phyloP scores from a whole-genome alignment of 1,140 invertebrate species.

The Metopolophium dirhodum region DNA sequence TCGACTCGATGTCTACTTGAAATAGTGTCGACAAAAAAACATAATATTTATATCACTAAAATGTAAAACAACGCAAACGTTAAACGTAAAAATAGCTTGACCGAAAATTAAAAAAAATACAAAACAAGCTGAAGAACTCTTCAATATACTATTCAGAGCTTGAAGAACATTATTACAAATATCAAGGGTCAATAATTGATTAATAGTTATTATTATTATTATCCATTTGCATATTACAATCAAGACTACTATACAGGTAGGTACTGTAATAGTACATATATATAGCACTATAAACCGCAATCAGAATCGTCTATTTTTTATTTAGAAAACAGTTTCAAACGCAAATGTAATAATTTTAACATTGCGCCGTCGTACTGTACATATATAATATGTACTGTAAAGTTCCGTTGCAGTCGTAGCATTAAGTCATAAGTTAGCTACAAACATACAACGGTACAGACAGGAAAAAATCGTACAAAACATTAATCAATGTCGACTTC shows the following conservation, averaged over 20 bases:
- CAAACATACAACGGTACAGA: not conserved
- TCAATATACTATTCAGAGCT: not conserved
- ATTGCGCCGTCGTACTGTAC: not conserved
- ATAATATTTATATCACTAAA: too few relatives aligned
- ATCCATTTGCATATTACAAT: not conserved
- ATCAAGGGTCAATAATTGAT: not conserved
- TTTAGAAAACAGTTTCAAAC: not conserved
- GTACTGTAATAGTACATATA: too few relatives aligned
- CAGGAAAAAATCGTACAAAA: not conserved
- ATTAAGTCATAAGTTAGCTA: not conserved
- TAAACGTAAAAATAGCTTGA: too few relatives aligned
- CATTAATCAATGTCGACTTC: constrained; percentile 25
- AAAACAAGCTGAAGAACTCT: not conserved
- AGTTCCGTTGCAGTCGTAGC: not conserved
- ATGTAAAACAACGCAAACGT: too few relatives aligned
- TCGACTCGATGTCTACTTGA: too few relatives aligned
- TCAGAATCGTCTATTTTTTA: not conserved
- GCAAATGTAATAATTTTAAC: not conserved
- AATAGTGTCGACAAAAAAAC: too few relatives aligned
- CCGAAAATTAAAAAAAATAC: too few relatives aligned
- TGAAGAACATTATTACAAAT: not conserved
- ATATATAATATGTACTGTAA: not conserved
- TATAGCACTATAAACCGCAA: too few relatives aligned
- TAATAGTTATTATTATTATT: not conserved
- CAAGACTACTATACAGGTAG: too few relatives aligned